Conservation (phyloP, 1,140 invertebrate genomes). For the Aethina tumida region DNA sequence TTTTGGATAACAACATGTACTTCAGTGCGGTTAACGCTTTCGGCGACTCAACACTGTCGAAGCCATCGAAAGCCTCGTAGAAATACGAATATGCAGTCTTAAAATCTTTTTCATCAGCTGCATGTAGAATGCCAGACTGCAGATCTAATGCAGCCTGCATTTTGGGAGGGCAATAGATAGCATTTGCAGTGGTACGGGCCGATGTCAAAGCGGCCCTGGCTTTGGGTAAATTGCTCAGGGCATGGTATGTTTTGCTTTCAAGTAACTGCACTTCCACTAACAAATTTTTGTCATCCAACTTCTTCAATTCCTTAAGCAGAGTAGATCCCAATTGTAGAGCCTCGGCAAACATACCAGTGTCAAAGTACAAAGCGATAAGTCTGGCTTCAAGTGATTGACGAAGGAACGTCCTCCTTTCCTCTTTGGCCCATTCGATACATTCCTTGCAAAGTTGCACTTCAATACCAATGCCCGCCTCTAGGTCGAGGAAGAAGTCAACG, state of each 20-base stretch:
- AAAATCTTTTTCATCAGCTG: slow-evolving; percentile 98
- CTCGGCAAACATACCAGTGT: slow-evolving; percentile 82
- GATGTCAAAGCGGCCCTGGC: slow-evolving; percentile 94
- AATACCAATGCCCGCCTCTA: slow-evolving; percentile 87
- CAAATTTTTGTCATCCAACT: slow-evolving; percentile 98
- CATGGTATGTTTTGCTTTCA: slow-evolving; percentile 98
- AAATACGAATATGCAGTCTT: slow-evolving; percentile 99
- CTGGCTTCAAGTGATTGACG: slow-evolving; percentile 91
- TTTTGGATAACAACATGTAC: slow-evolving; percentile 98
- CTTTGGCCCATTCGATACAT: slow-evolving; percentile 99
- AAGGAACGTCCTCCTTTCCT: slow-evolving; percentile 93
- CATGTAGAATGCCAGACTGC: slow-evolving; percentile 97
- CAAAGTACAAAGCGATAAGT: slow-evolving; percentile 89
- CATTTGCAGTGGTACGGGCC: slow-evolving; percentile 96
- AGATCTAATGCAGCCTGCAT: slow-evolving; percentile 94
- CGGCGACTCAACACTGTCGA: slow-evolving; percentile 87
- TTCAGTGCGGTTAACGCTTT: slow-evolving; percentile 92
- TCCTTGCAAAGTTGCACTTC: slow-evolving; percentile 89
- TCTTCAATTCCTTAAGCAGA: slow-evolving; percentile 91
- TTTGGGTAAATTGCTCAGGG: slow-evolving; percentile 92
- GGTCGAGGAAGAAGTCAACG: slow-evolving; percentile 95
- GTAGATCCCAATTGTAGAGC: slow-evolving; percentile 74
- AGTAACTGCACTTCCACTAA: slow-evolving; percentile 93
- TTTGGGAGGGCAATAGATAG: slow-evolving; percentile 98
- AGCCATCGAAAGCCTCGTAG: slow-evolving; percentile 99